Conservation (phyloP, 2,888 invertebrate species). For the Ischnura elegans region DNA sequence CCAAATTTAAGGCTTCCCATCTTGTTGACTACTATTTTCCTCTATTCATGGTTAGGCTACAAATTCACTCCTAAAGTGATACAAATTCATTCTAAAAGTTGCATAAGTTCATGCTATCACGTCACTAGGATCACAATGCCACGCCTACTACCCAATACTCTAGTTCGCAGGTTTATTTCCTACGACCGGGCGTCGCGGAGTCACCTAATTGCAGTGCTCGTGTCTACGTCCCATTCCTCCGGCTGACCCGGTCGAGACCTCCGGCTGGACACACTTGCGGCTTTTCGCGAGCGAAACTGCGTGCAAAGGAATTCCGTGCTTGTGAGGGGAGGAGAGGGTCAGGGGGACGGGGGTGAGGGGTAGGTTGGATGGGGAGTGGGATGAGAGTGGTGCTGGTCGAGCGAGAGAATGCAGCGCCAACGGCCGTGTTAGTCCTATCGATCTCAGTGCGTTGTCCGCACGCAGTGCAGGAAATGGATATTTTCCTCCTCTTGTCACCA, state of each 20-base stretch:
- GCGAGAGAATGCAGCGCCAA: neutral
- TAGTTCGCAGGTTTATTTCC: no score
- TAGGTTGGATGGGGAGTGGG: neutral
- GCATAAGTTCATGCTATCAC: no score
- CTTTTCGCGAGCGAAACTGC: neutral
- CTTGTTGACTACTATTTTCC: no score
- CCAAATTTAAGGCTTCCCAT: no score
- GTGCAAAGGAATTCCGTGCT: neutral
- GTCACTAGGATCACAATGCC: no score
- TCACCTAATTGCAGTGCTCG: neutral
- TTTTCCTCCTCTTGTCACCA: neutral
- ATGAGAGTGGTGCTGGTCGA: neutral
- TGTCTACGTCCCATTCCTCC: neutral
- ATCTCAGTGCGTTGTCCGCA: slow-evolving; percentile 3
- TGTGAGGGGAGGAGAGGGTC: neutral
- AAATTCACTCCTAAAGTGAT: no score
- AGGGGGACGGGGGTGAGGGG: neutral
- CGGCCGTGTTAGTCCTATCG: slow-evolving; percentile 3
- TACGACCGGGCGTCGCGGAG: no score
- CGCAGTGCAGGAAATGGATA: neutral
- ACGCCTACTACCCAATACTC: no score
- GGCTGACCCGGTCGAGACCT: neutral
- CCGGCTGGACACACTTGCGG: neutral
- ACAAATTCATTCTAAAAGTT: no score
- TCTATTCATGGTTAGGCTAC: no score